A percentile compares a stretch with the other conserved stretches of the same genome.
Evolutionary conservation across 1,140 invertebrate genomes (phyloP).

Genomic region (Cydia splendana): DNA sequence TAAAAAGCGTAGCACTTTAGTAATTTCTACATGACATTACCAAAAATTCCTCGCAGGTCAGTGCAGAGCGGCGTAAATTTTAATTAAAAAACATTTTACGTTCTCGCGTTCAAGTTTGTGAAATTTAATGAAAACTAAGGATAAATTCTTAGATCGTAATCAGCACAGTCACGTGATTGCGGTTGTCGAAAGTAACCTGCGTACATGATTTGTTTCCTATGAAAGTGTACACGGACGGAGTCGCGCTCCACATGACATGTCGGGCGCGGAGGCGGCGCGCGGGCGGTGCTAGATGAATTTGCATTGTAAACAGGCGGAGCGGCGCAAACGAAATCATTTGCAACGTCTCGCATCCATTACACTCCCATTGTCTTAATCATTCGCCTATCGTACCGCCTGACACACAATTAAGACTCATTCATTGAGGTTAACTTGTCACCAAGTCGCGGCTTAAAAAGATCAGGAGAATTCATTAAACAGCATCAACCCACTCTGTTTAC

Average conservation of each 20-base stretch:
- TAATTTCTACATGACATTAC: conserved; percentile 20
- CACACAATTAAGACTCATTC: conserved; percentile 25
- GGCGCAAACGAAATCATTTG: conserved; percentile 53
- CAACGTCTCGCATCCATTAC: conserved; percentile 23
- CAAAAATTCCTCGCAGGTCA: conserved; percentile 12
- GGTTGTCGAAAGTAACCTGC: conserved; percentile 44
- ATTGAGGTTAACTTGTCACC: conserved; percentile 27
- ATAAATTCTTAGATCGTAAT: conserved; percentile 5
- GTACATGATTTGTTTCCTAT: conserved; percentile 66
- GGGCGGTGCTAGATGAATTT: conserved; percentile 42
- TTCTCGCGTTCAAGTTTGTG: conserved; percentile 26
- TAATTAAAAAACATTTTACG: conserved; percentile 15
- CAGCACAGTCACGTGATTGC: neutral
- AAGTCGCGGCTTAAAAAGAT: conserved; percentile 24
- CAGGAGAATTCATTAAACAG: conserved; percentile 32
- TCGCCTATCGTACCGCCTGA: conserved; percentile 4
- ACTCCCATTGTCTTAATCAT: conserved; percentile 26
- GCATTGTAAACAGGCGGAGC: conserved; percentile 46
- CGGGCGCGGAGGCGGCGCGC: conserved; percentile 45
- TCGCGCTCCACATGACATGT: conserved; percentile 75
- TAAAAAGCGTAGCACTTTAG: neutral
- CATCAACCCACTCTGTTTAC: conserved; percentile 36
- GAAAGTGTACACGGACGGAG: conserved; percentile 62
- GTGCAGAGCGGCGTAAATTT: conserved; percentile 1
- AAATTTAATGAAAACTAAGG: conserved; percentile 35